Conservation (phyloP, 2,113 vertebrate genomes). For the Thymallus thymallus region DNA sequence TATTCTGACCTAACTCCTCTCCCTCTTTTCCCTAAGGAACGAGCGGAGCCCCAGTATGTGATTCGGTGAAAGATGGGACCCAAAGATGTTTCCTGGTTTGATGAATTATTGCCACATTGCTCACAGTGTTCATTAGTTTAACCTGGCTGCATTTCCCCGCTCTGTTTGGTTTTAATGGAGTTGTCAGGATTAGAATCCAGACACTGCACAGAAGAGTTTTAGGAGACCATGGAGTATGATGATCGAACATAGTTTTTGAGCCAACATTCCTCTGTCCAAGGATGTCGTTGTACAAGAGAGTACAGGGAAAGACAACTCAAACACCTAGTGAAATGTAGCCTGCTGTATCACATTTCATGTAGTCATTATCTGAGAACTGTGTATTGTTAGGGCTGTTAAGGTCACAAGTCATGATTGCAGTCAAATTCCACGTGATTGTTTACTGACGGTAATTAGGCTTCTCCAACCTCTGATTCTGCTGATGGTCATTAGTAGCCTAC, state of each 20-base stretch:
- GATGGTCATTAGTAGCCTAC: too few relatives aligned
- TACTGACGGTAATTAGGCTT: too few relatives aligned
- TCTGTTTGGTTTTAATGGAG: conserved; percentile 24
- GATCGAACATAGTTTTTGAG: not conserved
- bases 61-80: conserved; percentile 54
- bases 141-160: conserved; percentile 38
- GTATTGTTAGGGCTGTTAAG: too few relatives aligned
- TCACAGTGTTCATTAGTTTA: conserved; percentile 37
- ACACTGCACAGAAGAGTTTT: not conserved
- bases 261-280: not conserved
- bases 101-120: conserved; percentile 65
- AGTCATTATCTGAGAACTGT: too few relatives aligned
- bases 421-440: too few relatives aligned
- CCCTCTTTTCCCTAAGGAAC: conserved; percentile 22
- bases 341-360: too few relatives aligned
- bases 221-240: not conserved
- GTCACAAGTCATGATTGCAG: too few relatives aligned
- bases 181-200: conserved; percentile 17
- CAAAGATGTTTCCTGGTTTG: conserved; percentile 46
- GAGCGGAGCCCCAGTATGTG: conserved; percentile 41
- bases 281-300: not conserved
- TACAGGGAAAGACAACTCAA: not conserved
- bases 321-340: too few relatives aligned
- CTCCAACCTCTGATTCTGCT: too few relatives aligned
- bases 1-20: conserved; percentile 57